These are phyloP conservation scores for Priocnemis perturbator DNA, from an alignment of 2,888 invertebrate genomes.

Conservation along the genomic window DNA sequence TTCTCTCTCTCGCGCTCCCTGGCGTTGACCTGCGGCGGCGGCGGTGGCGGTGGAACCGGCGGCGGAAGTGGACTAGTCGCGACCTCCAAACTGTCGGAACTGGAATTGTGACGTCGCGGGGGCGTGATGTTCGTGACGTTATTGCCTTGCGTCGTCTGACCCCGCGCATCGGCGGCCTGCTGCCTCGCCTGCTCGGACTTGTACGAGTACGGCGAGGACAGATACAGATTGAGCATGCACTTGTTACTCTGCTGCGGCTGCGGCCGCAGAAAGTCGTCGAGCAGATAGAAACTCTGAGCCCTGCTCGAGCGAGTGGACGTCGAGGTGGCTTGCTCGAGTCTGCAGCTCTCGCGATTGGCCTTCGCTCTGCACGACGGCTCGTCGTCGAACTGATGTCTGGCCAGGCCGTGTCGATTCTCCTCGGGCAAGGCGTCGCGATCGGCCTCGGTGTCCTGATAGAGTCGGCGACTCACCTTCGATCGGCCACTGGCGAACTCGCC, in stretches of 20 bases:
- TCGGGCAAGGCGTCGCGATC: constrained; percentile 39
- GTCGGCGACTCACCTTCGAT: constrained; percentile 64
- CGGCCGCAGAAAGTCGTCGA: constrained; percentile 76
- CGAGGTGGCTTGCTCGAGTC: constrained; percentile 33
- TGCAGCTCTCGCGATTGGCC: constrained; percentile 40
- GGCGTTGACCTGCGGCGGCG: constrained; percentile 56
- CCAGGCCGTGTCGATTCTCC: constrained; percentile 31
- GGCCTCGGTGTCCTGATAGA: constrained; percentile 63
- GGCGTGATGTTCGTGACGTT: constrained; percentile 68
- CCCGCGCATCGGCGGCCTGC: constrained; percentile 45
- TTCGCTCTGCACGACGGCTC: constrained; percentile 32
- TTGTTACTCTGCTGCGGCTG: constrained; percentile 60
- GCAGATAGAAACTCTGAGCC: constrained; percentile 76
- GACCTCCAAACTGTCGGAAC: constrained; percentile 73
- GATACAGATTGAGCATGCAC: constrained; percentile 69
- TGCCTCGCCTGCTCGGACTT: constrained; percentile 41
- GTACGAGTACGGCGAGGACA: constrained; percentile 67
- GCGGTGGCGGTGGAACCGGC: constrained; percentile 76
- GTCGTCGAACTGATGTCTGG: constrained; percentile 41
- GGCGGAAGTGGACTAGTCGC: constrained; percentile 74
- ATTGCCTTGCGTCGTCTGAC: constrained; percentile 38
- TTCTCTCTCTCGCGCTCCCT: constrained; percentile 58
- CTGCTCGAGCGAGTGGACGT: constrained; percentile 68
- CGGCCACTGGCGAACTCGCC: constrained; percentile 59
- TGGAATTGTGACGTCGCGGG: constrained; percentile 71